Evolutionary conservation across 2,888 invertebrate species (phyloP).

Genomic region (Chymomyza procnemis): DNA sequence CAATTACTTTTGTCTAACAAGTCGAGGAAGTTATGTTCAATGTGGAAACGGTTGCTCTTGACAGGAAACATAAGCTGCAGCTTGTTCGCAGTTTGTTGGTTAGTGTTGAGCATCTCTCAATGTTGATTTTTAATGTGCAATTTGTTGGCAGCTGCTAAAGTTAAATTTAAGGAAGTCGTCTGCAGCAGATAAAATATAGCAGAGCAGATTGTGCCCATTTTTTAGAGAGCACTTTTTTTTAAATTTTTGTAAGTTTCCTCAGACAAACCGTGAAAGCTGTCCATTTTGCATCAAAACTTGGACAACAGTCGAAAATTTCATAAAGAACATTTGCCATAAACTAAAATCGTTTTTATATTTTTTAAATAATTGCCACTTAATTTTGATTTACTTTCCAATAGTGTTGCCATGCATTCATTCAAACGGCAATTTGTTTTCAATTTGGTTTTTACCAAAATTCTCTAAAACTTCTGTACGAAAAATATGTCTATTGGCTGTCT

Average conservation of each 20-base stretch:
- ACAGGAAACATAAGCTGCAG: background rate
- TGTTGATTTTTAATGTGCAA: too few species aligned
- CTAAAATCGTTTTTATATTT: background rate
- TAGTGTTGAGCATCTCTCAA: too few species aligned
- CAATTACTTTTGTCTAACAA: conserved; percentile 23
- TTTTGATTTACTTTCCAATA: background rate
- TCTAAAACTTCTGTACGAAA: background rate
- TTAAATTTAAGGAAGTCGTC: too few species aligned
- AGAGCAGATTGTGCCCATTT: too few species aligned
- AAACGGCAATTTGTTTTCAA: background rate
- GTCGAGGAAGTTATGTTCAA: background rate
- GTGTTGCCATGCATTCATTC: background rate
- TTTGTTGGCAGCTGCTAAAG: too few species aligned
- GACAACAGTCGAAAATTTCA: too few species aligned
- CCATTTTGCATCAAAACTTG: too few species aligned
- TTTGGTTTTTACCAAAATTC: background rate
- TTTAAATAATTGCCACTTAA: background rate
- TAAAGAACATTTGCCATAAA: background rate
- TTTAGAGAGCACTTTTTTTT: too few species aligned
- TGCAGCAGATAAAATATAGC: too few species aligned
- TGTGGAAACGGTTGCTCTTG: background rate
- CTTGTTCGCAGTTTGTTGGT: background rate
- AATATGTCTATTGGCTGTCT: background rate
- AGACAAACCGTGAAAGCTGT: too few species aligned
- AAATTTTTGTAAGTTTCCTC: too few species aligned